Evolutionary conservation across 2,888 invertebrate genomes (phyloP).

Genomic region (Drosophila niveifrons): DNA sequence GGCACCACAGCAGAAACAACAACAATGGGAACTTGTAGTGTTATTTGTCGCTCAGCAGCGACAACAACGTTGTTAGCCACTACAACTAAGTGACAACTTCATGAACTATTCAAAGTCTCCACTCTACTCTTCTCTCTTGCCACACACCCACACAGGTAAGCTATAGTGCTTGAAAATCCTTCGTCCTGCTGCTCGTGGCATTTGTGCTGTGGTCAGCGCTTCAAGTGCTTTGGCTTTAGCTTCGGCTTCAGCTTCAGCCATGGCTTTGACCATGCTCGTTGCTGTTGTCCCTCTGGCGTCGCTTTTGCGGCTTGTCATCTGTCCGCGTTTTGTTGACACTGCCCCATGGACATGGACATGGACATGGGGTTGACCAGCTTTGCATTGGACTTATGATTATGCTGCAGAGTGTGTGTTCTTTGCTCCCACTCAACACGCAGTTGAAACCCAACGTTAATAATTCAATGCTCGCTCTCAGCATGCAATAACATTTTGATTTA

Average conservation of each 20-base stretch:
- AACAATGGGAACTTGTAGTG: conserved; percentile 35
- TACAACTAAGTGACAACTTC: conserved; percentile 77
- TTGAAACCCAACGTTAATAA: conserved; percentile 62
- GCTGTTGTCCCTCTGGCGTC: conserved; percentile 26
- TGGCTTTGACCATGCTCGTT: conserved; percentile 15
- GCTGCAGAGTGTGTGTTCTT: background rate
- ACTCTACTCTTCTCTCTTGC: background rate
- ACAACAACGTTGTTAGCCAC: conserved; percentile 35
- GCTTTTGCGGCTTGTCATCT: conserved; percentile 73
- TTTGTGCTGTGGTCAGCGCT: conserved; percentile 60
- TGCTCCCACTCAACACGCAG: conserved; percentile 4
- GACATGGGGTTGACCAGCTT: conserved; percentile 51
- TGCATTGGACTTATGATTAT: conserved; percentile 11
- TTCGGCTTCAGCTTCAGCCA: conserved; percentile 20
- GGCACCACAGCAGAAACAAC: background rate
- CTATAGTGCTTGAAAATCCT: background rate
- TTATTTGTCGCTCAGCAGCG: conserved; percentile 48
- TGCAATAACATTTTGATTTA: conserved; percentile 72
- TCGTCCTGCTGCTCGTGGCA: conserved; percentile 17
- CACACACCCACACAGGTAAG: conserved; percentile 2
- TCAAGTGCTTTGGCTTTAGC: conserved; percentile 55
- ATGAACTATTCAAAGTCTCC: conserved; percentile 74
- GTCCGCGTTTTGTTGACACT: conserved; percentile 74
- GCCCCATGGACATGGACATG: conserved; percentile 11
- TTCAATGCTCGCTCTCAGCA: conserved; percentile 50